Conservation (phyloP, 1,140 invertebrate species). For the Callitettix versicolor region DNA sequence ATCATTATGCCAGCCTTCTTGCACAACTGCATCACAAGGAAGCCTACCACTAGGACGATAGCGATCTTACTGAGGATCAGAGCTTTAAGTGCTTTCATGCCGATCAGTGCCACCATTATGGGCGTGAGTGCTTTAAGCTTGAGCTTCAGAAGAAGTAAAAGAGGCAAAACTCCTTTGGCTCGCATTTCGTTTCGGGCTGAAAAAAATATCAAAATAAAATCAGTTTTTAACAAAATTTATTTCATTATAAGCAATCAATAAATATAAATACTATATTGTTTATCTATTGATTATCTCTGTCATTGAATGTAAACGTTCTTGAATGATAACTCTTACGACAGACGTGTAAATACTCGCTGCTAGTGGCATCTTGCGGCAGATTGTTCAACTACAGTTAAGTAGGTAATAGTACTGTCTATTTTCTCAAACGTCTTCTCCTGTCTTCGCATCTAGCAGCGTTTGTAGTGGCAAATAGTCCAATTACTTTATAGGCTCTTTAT, state of each 20-base stretch:
- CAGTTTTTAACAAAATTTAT: constrained; percentile 1
- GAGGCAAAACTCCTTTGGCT: constrained; percentile 68
- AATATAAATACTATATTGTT: constrained; percentile 4
- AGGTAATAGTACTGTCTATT: too few relatives aligned
- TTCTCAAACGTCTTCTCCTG: too few relatives aligned
- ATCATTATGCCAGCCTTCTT: constrained; percentile 34
- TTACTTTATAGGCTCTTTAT: too few relatives aligned
- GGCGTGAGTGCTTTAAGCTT: constrained; percentile 76
- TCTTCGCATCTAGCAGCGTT: too few relatives aligned
- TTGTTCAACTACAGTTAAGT: too few relatives aligned
- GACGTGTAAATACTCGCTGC: too few relatives aligned
- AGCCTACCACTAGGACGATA: constrained; percentile 63
- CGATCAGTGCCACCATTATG: constrained; percentile 63
- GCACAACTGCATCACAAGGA: constrained; percentile 51
- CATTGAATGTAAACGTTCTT: too few relatives aligned
- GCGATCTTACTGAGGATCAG: constrained; percentile 71
- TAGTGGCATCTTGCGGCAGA: too few relatives aligned
- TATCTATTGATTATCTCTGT: too few relatives aligned
- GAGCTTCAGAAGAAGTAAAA: constrained; percentile 64
- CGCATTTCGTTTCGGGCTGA: constrained; percentile 52
- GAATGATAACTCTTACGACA: too few relatives aligned
- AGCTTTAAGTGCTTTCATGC: constrained; percentile 71
- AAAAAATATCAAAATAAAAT: constrained; percentile 22
- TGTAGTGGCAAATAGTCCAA: too few relatives aligned
- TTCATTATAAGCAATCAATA: constrained; percentile 3